A percentile compares a stretch with the other conserved stretches of the same genome.
Conservation (phyloP, 2,113 vertebrate genomes). For the Etheostoma spectabile region DNA sequence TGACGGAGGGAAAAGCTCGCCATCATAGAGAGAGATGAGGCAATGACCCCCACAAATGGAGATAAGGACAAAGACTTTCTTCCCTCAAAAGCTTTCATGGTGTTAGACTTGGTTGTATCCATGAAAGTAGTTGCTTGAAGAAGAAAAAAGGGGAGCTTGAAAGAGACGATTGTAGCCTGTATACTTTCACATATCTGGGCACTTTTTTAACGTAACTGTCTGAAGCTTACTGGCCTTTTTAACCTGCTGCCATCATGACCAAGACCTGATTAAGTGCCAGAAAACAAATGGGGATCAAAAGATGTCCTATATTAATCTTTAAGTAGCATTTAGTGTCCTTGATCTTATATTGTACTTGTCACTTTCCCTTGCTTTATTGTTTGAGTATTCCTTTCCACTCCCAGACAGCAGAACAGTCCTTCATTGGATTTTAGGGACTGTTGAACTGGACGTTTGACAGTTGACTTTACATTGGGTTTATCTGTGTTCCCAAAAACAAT, state of each 20-base stretch:
- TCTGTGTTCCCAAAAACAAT: neutral
- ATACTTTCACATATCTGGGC: neutral
- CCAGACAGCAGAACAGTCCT: neutral
- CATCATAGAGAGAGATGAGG: neutral
- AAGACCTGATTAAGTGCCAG: neutral
- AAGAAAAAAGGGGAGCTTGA: neutral
- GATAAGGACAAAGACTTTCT: neutral
- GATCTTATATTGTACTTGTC: slow-evolving; percentile 1
- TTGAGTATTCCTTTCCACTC: neutral
- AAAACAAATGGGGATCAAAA: neutral
- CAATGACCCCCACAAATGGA: neutral
- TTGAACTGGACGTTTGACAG: neutral
- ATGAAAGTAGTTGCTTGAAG: neutral
- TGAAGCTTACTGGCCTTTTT: neutral
- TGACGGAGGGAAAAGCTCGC: neutral
- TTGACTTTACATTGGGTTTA: slow-evolving; percentile 8
- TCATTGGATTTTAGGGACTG: slow-evolving; percentile 7
- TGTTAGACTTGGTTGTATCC: neutral
- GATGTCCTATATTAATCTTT: slow-evolving; percentile 12
- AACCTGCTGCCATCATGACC: neutral
- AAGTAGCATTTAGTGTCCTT: neutral
- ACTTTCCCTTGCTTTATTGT: slow-evolving; percentile 3
- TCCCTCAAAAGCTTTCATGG: no score
- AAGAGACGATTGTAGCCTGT: neutral
- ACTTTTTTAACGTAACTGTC: neutral